Evolutionary conservation across 2,888 invertebrate species (phyloP).

Genomic region (Phania funesta): DNA sequence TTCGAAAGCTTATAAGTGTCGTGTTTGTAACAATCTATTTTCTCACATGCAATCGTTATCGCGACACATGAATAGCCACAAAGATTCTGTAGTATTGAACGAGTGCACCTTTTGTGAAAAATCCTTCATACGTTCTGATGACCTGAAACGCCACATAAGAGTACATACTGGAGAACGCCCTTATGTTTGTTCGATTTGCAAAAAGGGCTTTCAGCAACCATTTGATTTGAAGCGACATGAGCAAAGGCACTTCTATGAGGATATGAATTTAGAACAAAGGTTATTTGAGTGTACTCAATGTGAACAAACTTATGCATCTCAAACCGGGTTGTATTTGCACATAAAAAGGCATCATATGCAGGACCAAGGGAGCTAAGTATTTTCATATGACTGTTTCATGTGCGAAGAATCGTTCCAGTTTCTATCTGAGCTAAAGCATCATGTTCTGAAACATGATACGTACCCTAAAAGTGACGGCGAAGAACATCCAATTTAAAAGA

Average conservation of each 20-base stretch:
- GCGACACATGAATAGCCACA: conserved; percentile 68
- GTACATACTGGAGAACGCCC: conserved; percentile 67
- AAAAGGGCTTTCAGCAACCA: conserved; percentile 60
- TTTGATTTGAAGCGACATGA: conserved; percentile 58
- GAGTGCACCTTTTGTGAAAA: conserved; percentile 58
- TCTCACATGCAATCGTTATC: conserved; percentile 68
- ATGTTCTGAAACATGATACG: conserved; percentile 51
- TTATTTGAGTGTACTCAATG: conserved; percentile 60
- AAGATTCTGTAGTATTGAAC: conserved; percentile 25
- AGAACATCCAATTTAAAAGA: too few species aligned
- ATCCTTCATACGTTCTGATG: conserved; percentile 59
- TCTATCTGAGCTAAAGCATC: conserved; percentile 51
- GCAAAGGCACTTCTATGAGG: conserved; percentile 41
- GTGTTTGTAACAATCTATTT: conserved; percentile 55
- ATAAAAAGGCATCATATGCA: conserved; percentile 29
- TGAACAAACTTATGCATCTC: conserved; percentile 44
- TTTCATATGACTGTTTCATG: conserved; percentile 33
- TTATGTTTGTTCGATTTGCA: conserved; percentile 55
- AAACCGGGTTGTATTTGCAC: conserved; percentile 65
- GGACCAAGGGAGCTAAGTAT: neutral
- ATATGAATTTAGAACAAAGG: neutral
- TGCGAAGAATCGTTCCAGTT: conserved; percentile 60
- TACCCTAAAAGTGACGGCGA: too few species aligned
- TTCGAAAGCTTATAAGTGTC: conserved; percentile 66
- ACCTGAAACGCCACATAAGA: conserved; percentile 64